phyloP scores from a whole-genome alignment of 2,113 vertebrate species.

The Malurus melanocephalus region DNA sequence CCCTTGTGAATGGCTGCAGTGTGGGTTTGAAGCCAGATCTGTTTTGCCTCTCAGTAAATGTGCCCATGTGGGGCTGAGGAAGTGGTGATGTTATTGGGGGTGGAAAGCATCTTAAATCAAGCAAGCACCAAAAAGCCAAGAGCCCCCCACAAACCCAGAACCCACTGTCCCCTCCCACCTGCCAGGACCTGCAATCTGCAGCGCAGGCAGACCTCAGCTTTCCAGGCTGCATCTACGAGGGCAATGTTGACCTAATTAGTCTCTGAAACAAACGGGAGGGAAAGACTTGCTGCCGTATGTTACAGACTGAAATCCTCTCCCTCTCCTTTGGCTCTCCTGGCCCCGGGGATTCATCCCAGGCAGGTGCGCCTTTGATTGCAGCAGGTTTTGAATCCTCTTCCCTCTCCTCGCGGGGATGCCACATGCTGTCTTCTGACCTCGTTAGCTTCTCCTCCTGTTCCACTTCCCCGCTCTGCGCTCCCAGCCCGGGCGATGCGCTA shows the following conservation, averaged over 20 bases:
- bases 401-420: slow-evolving; percentile 23
- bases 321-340: not conserved
- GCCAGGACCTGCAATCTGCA: not conserved
- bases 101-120: not conserved
- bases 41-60: not conserved
- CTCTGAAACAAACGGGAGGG: not conserved
- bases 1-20: not conserved
- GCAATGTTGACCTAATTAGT: slow-evolving; percentile 51
- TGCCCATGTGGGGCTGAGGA: not conserved
- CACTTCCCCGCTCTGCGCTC: not conserved
- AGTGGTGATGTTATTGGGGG: not conserved
- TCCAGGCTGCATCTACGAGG: not conserved
- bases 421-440: slow-evolving; percentile 64
- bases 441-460: slow-evolving; percentile 61
- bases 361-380: slow-evolving; percentile 49
- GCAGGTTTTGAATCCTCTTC: slow-evolving; percentile 45
- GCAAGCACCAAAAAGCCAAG: not conserved
- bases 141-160: not conserved
- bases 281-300: not conserved
- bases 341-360: slow-evolving; percentile 24
- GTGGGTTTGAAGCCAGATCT: not conserved
- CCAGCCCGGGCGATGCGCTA: slow-evolving; percentile 14
- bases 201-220: not conserved
- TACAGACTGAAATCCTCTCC: not conserved
- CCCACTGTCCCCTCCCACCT: fast-evolving